phyloP scores from a whole-genome alignment of 2,113 vertebrate genomes.

The Murina feae region DNA sequence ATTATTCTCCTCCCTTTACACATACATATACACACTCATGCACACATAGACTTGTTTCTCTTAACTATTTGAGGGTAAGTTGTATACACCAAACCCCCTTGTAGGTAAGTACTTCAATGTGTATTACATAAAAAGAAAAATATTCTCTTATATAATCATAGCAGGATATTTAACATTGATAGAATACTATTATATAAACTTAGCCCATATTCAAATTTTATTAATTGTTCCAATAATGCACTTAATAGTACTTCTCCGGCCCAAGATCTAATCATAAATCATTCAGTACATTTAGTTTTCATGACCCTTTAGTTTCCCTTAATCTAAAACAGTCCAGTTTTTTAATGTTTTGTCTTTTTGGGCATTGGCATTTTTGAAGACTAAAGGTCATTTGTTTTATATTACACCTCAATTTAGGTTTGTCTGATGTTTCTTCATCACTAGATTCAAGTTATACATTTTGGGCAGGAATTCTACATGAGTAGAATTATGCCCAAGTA shows the following conservation, averaged over 20 bases:
- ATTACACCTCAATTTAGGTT: background rate
- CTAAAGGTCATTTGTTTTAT: background rate
- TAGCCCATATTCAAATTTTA: background rate
- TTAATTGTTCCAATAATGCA: background rate
- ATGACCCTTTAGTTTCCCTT: background rate
- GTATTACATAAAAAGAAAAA: background rate
- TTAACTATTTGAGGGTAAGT: background rate
- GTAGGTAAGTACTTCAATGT: background rate
- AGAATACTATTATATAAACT: background rate
- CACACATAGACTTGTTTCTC: background rate
- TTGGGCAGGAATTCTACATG: background rate
- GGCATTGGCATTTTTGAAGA: background rate
- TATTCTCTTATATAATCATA: background rate
- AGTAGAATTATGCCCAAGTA: background rate
- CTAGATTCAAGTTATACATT: background rate
- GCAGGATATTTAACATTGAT: background rate
- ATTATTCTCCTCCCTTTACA: background rate
- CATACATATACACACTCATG: fast-evolving
- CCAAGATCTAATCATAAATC: background rate
- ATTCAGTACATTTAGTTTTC: background rate
- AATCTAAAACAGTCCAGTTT: background rate
- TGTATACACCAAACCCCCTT: background rate
- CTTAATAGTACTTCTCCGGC: background rate
- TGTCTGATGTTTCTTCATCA: background rate
- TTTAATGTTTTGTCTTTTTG: background rate